Percentiles rank a stretch among this genome's conserved stretches.
Conservation (phyloP, 2,113 vertebrate species). For the Cepphus grylle region DNA sequence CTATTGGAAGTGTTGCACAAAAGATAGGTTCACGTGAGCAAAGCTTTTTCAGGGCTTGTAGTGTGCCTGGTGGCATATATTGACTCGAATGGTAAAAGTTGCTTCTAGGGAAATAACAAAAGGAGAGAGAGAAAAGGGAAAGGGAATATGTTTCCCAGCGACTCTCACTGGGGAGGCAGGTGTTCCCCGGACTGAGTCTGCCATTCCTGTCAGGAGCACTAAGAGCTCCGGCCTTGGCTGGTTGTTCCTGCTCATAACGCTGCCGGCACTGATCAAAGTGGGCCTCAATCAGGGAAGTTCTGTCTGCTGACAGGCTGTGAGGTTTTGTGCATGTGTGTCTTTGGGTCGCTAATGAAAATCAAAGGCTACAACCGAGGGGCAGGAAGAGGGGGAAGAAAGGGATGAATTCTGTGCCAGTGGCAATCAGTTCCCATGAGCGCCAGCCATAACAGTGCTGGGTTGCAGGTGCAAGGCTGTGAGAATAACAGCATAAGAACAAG, state of each 20-base stretch:
- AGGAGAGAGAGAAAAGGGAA: not conserved
- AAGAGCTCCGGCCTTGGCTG: not conserved
- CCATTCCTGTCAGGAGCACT: not conserved
- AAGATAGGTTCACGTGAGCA: not conserved
- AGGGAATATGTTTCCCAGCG: not conserved
- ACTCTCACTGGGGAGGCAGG: not conserved
- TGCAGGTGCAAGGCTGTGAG: not conserved
- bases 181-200: not conserved
- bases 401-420: not conserved
- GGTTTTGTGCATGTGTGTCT: not conserved
- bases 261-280: rapidly evolving
- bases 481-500: not conserved
- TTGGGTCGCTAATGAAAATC: not conserved
- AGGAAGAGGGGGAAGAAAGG: not conserved
- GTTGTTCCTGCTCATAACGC: not conserved
- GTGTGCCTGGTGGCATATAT: not conserved
- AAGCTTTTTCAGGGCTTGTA: not conserved
- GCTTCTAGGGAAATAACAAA: not conserved
- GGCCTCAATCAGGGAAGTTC: not conserved
- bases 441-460: not conserved
- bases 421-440: not conserved
- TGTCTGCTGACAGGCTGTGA: not conserved
- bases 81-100: not conserved
- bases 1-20: not conserved
- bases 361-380: rapidly evolving